A percentile compares a stretch with the other conserved stretches of the same genome.
These are phyloP conservation scores for Ostrea edulis DNA, from an alignment of 1,140 invertebrate genomes.

Conservation along the genomic window DNA sequence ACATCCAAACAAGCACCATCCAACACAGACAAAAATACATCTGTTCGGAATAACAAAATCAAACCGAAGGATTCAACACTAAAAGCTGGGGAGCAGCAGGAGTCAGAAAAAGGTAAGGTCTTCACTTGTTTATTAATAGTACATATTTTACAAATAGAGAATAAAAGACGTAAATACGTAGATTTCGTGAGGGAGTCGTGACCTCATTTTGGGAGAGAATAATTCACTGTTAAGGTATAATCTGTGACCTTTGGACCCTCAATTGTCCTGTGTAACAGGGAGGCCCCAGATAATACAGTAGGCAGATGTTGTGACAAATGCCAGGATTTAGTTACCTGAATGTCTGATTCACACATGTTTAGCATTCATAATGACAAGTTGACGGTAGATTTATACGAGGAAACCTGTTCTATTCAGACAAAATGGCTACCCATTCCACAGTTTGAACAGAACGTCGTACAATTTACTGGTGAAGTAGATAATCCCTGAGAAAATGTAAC, in stretches of 20 bases:
- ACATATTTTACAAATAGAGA: background rate
- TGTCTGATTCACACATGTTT: constrained; percentile 13
- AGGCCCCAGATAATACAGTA: background rate
- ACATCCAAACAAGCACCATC: constrained; percentile 19
- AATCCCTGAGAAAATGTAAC: background rate
- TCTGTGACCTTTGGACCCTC: background rate
- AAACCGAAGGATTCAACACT: background rate
- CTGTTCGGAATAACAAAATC: constrained; percentile 8
- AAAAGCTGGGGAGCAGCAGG: background rate
- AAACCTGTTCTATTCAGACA: background rate
- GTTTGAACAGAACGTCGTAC: background rate
- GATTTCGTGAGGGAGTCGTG: background rate
- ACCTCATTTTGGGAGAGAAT: background rate
- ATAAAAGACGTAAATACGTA: background rate
- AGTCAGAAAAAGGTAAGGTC: background rate
- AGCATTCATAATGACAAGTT: constrained; percentile 16
- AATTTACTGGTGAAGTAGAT: background rate
- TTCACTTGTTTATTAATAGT: background rate
- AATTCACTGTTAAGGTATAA: background rate
- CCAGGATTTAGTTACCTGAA: background rate
- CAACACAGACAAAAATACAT: background rate
- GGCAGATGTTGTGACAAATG: background rate
- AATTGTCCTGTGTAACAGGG: background rate
- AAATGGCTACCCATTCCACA: background rate
- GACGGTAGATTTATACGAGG: background rate